Conservation (phyloP, 2,797 vertebrate species). For the Masticophis lateralis region DNA sequence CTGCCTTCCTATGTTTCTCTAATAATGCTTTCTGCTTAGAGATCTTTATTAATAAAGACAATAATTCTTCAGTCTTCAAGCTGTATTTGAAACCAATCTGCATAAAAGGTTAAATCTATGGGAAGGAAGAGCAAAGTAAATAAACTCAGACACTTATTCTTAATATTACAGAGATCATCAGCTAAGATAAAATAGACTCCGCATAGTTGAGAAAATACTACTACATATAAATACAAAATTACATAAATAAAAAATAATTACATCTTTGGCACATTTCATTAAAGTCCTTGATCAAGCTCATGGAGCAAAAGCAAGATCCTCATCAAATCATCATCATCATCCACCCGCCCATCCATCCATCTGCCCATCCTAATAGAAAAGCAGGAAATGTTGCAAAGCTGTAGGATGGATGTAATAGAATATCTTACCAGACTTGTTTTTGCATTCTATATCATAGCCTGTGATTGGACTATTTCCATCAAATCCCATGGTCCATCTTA, state of each 20-base stretch:
- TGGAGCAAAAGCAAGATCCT: not conserved
- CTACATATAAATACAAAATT: no score
- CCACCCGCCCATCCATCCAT: not conserved
- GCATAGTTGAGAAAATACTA: not conserved
- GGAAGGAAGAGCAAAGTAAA: not conserved
- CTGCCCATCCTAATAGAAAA: not conserved
- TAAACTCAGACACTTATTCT: not conserved
- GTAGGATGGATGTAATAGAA: not conserved
- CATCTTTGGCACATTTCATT: not conserved
- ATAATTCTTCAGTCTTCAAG: not conserved
- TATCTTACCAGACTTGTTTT: conserved; percentile 92
- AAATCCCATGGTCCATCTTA: conserved; percentile 99
- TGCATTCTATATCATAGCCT: conserved; percentile 98
- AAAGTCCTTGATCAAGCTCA: not conserved
- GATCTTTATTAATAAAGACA: not conserved
- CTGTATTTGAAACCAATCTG: not conserved
- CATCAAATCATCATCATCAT: not conserved
- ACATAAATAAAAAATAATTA: not conserved
- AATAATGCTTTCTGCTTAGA: not conserved
- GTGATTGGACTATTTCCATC: conserved; percentile 98
- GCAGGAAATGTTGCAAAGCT: not conserved
- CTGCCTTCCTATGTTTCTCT: not conserved
- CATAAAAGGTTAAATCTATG: not conserved
- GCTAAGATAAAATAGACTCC: not conserved
- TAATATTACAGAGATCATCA: not conserved